Base-by-base conservation (phyloP, 1,140 invertebrate genomes). In the Wasmannia auropunctata region DNA sequence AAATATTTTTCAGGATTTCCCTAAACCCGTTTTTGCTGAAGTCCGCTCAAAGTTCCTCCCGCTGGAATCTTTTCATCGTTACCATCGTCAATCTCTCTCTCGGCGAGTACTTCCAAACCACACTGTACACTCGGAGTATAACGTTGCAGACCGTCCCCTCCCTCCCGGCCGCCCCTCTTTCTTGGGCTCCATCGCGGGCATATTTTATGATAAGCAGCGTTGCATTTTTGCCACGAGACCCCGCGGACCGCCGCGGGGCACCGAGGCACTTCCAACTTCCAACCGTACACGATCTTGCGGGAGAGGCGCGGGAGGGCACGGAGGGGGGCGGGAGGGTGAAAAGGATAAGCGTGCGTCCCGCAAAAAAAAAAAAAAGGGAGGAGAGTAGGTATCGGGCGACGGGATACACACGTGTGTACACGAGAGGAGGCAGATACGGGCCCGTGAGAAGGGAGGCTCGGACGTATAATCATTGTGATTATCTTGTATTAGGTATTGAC, bases 401-500 rank as follows among this genome's bases (percentile, higher is more conserved):
- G 31, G 67, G 77, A 72, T 74, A 62, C 63, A 74, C 58, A 75
- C 65, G 87, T 74, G 76, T 85, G 87, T 87, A 85, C 60, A 76
- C 69, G 86, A 89, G 86, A 76, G 74, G 63, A 79, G 49, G 77
- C 75, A 87, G 84, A 90, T 77, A 75, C 63, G 7, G 86, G 85
- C 16, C 79, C 89, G 90, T 89, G 88, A 87, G 88, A 90, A 91
- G 91, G 89, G 87, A 88, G 91, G 86, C 87, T 86, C 86, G 90
- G 90, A 89, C 83, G 90, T 91, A 91, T 95, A 95, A 95, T 95
- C 94, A 95, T 94, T 93, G 93, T 94, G 93, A 95, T 95, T 95
- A 95, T 94, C 94, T 95, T 93, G 93, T 95, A 95, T 95, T 94
- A 95, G 93, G 93, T 94, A 95, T 95, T 95, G 94, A 95, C 94